Evolutionary conservation across 1,140 invertebrate species (phyloP).

Genomic region (Drosophila tsacasi): DNA sequence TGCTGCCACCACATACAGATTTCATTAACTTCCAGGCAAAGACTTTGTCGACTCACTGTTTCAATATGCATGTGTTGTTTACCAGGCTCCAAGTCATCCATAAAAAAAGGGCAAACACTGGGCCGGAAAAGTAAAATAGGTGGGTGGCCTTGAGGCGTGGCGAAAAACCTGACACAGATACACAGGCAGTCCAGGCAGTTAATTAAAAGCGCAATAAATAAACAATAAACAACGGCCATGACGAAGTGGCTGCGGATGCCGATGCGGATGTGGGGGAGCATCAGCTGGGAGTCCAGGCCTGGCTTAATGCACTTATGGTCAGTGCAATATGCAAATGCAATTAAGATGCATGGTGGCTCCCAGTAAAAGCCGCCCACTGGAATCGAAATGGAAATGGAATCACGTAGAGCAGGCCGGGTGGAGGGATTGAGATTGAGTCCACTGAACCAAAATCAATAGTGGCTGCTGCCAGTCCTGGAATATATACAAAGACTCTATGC

Average conservation of each 20-base stretch:
- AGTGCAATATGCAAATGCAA: constrained; percentile 75
- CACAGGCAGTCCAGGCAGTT: constrained; percentile 20
- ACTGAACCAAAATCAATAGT: constrained; percentile 40
- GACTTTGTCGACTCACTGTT: constrained; percentile 8
- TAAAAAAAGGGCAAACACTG: constrained; percentile 29
- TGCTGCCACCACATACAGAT: background rate
- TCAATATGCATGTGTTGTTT: constrained; percentile 27
- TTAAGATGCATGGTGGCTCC: constrained; percentile 54
- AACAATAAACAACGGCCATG: constrained; percentile 56
- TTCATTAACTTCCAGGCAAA: constrained; percentile 10
- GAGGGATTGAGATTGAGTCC: background rate
- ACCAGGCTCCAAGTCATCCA: constrained; percentile 39
- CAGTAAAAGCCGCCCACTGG: constrained; percentile 21
- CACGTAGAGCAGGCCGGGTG: constrained; percentile 17
- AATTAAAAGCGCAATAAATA: constrained; percentile 60
- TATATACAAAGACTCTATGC: background rate
- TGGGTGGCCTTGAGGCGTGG: constrained; percentile 4
- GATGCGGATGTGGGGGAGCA: constrained; percentile 8
- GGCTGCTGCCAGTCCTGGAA: background rate
- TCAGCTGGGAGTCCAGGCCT: constrained; percentile 14
- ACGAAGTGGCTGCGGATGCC: constrained; percentile 18
- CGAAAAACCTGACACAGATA: constrained; percentile 31
- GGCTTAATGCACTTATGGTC: constrained; percentile 60
- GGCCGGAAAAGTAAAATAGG: constrained; percentile 2
- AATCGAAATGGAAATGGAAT: constrained; percentile 45